phyloP scores from a whole-genome alignment of 2,797 vertebrate species.

The Thamnophis elegans region DNA sequence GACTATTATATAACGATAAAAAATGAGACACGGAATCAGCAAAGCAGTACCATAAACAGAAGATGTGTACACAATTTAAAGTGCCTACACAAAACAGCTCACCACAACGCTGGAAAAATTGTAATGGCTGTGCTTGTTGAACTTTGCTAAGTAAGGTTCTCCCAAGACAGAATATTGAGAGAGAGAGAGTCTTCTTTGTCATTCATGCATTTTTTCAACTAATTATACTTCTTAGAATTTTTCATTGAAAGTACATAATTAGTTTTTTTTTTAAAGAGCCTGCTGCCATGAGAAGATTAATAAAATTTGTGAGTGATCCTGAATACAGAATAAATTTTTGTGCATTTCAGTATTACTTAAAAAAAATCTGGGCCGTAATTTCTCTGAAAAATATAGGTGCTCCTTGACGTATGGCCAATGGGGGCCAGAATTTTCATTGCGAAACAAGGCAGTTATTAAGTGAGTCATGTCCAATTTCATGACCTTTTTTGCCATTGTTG shows the following conservation, averaged over 20 bases:
- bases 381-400: neutral
- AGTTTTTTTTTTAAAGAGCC: neutral
- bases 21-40: neutral
- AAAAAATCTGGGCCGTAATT: neutral
- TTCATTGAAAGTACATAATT: neutral
- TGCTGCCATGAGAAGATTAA: neutral
- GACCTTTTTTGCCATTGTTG: neutral
- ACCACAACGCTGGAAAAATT: neutral
- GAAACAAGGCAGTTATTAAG: neutral
- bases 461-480: neutral
- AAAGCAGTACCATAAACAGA: neutral
- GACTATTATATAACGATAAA: neutral
- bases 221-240: neutral
- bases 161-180: neutral
- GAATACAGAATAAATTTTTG: neutral
- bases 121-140: neutral
- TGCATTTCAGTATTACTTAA: neutral
- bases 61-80: neutral
- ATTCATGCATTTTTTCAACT: neutral
- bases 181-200: no score
- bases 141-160: neutral
- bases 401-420: neutral
- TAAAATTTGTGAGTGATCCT: neutral
- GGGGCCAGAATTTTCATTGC: neutral
- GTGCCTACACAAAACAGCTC: neutral